These are phyloP conservation scores for Hybognathus amarus DNA, from an alignment of 2,797 vertebrate genomes.

Conservation along the genomic window DNA sequence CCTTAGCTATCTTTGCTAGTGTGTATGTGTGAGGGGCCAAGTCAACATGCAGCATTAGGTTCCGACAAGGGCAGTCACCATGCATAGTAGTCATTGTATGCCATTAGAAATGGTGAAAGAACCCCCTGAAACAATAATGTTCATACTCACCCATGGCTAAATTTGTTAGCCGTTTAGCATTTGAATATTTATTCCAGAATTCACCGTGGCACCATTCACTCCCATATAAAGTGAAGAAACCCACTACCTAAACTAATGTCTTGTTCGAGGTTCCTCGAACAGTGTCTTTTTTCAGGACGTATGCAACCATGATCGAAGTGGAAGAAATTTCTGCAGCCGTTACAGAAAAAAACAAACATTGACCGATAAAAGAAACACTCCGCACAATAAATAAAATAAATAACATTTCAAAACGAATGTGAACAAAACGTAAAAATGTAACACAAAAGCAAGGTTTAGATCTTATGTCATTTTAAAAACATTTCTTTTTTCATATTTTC, in stretches of 20 bases:
- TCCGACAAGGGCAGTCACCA: conserved; percentile 58
- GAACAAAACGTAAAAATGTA: conserved; percentile 59
- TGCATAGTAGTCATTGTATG: conserved; percentile 55
- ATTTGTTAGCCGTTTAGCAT: conserved; percentile 24
- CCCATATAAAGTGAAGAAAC: conserved; percentile 48
- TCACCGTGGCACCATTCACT: conserved; percentile 41
- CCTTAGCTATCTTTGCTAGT: conserved; percentile 44
- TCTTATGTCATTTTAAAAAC: conserved; percentile 63
- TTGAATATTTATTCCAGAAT: conserved; percentile 11
- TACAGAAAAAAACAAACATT: conserved; percentile 58
- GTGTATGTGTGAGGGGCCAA: conserved; percentile 57
- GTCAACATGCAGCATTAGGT: conserved; percentile 73
- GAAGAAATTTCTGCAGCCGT: conserved; percentile 60
- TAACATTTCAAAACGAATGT: conserved; percentile 72
- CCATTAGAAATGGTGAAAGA: conserved; percentile 34
- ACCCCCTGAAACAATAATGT: conserved; percentile 43
- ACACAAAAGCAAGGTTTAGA: conserved; percentile 60
- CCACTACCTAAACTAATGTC: conserved; percentile 21
- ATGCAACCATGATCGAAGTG: conserved; percentile 50
- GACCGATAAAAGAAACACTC: conserved; percentile 67
- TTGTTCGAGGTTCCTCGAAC: conserved; percentile 38
- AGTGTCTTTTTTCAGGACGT: conserved; percentile 46
- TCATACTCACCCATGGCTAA: conserved; percentile 16
- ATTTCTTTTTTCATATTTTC: conserved; percentile 45
- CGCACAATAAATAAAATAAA: conserved; percentile 81